Evolutionary conservation across 92 coral and sea anemone genomes (phyloP).

Genomic region (Palythoa grandiflora): DNA sequence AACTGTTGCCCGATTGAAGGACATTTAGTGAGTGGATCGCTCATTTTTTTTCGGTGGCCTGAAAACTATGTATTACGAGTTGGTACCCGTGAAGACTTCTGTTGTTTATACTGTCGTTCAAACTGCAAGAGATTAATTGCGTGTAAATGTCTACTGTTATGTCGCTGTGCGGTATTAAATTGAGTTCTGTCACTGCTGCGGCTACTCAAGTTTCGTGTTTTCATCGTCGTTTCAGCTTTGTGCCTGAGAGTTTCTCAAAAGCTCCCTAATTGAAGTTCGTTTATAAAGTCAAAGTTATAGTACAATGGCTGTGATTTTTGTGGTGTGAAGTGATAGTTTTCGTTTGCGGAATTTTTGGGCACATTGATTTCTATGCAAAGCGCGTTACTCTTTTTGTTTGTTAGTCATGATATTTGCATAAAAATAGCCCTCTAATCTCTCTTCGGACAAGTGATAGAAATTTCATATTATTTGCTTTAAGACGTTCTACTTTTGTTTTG

Average conservation of each 20-base stretch:
- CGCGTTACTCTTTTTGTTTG: slow-evolving; percentile 38
- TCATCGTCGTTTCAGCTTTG: neutral
- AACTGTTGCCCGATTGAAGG: slow-evolving; percentile 36
- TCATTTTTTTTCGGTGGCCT: slow-evolving; percentile 9
- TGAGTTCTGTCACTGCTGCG: slow-evolving; percentile 1
- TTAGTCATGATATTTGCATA: slow-evolving; percentile 73
- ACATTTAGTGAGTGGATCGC: slow-evolving; percentile 17
- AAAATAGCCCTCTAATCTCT: slow-evolving; percentile 75
- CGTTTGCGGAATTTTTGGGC: slow-evolving; percentile 34
- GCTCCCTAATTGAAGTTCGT: neutral
- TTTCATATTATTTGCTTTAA: slow-evolving; percentile 55
- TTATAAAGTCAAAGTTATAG: neutral
- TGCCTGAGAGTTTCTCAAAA: neutral
- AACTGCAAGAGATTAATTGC: slow-evolving; percentile 51
- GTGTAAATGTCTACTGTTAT: slow-evolving; percentile 12
- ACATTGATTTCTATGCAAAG: slow-evolving; percentile 36
- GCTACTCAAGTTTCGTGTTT: neutral
- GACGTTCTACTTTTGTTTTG: slow-evolving; percentile 16
- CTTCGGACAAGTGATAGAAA: slow-evolving; percentile 59
- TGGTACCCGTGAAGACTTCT: slow-evolving; percentile 10
- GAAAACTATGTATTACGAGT: neutral
- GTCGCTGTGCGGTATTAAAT: slow-evolving; percentile 5
- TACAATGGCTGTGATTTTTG: neutral
- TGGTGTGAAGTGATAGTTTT: slow-evolving; percentile 3
- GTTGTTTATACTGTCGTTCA: slow-evolving; percentile 30